Conservation (phyloP, 30 jellyfish, hydroid and myxozoan genomes). For the Cassiopea andromeda region DNA sequence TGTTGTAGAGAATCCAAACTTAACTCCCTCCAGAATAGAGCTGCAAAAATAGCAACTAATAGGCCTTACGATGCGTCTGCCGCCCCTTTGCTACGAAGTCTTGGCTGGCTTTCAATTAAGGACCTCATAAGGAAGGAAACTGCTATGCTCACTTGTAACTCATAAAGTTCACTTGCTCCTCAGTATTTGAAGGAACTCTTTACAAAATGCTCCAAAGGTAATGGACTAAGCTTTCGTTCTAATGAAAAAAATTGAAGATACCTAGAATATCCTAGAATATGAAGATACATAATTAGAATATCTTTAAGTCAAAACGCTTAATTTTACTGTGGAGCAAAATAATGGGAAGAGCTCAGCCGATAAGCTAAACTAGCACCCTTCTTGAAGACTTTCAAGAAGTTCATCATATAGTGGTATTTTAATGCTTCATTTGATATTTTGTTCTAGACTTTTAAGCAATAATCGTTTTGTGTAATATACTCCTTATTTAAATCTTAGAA, state of each 20-base stretch:
- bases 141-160: background rate
- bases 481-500: too few relatives aligned
- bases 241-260: background rate
- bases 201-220: background rate
- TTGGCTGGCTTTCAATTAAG: background rate
- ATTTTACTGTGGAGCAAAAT: too few relatives aligned
- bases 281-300: too few relatives aligned
- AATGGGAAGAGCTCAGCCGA: too few relatives aligned
- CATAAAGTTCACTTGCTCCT: background rate
- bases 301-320: too few relatives aligned
- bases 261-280: too few relatives aligned
- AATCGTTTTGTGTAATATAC: too few relatives aligned
- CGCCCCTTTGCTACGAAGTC: background rate
- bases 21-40: background rate
- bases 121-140: background rate
- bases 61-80: background rate
- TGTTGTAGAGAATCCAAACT: background rate
- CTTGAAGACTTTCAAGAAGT: too few relatives aligned
- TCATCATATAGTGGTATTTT: too few relatives aligned
- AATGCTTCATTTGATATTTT: too few relatives aligned
- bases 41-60: background rate
- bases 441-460: too few relatives aligned
- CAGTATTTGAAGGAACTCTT: background rate
- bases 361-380: too few relatives aligned
- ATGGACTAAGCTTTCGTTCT: background rate